These are phyloP conservation scores for Bradypodion ventrale DNA, from an alignment of 2,797 vertebrate genomes.

Conservation along the genomic window DNA sequence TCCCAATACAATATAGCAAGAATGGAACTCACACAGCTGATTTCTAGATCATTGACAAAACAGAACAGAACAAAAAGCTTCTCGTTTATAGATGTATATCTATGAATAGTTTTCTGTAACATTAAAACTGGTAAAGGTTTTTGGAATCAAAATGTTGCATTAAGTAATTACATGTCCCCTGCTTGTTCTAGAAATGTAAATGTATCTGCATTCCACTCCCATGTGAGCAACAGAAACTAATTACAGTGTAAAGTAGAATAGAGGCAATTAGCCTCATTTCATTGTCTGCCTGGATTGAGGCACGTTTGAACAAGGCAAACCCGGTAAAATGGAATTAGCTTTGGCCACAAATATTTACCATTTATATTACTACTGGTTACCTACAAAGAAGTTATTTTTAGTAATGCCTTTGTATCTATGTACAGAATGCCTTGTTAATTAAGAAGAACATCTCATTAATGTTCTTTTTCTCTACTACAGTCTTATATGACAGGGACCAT, in stretches of 20 bases:
- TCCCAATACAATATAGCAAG: neutral
- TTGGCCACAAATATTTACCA: neutral
- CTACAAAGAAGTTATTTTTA: neutral
- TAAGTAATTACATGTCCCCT: neutral
- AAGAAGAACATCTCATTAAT: neutral
- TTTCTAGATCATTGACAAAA: neutral
- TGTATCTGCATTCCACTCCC: neutral
- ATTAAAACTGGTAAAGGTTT: neutral
- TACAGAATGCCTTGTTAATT: neutral
- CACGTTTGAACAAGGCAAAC: neutral
- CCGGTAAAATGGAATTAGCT: conserved; percentile 24
- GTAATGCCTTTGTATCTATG: neutral
- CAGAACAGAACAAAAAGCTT: neutral
- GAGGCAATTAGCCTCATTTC: conserved; percentile 29
- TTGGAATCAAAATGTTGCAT: conserved; percentile 3
- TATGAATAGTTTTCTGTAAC: neutral
- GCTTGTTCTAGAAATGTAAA: conserved; percentile 21
- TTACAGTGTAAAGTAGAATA: conserved; percentile 28
- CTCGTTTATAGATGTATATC: neutral
- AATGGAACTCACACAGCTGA: neutral
- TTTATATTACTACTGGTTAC: neutral
- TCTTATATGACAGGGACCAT: neutral
- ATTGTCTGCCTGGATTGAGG: conserved; percentile 14
- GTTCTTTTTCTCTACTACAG: neutral
- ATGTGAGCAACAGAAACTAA: conserved; percentile 32